Percentiles rank a stretch among this genome's conserved stretches.
Conservation (phyloP, 1,140 invertebrate species). For the Tachypleus tridentatus region DNA sequence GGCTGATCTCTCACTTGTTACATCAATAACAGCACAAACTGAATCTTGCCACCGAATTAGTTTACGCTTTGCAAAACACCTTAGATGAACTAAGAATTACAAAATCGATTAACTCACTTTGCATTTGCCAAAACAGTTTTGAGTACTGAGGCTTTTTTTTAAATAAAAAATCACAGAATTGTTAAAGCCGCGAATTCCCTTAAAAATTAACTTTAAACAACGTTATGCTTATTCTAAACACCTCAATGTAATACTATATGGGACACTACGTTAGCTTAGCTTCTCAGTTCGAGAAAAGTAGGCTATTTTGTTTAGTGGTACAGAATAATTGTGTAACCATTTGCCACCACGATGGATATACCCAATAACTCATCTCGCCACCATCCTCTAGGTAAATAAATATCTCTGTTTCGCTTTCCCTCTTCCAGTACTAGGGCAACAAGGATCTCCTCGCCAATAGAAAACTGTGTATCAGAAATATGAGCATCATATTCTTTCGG, state of each 20-base stretch:
- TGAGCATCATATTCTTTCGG: constrained; percentile 65
- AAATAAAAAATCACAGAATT: too few species aligned
- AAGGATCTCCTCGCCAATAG: constrained; percentile 76
- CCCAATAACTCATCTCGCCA: constrained; percentile 83
- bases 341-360: constrained; percentile 65
- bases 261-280: too few species aligned
- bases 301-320: constrained; percentile 61
- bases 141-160: too few species aligned
- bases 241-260: too few species aligned
- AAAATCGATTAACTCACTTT: too few species aligned
- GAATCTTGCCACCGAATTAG: constrained; percentile 18
- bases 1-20: constrained; percentile 62
- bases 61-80: neutral
- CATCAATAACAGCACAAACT: constrained; percentile 54
- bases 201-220: too few species aligned
- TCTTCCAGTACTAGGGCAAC: constrained; percentile 75
- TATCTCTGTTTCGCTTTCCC: constrained; percentile 48
- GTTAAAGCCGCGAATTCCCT: too few species aligned
- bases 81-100: too few species aligned
- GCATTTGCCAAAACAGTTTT: too few species aligned
- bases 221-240: too few species aligned
- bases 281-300: constrained; percentile 46
- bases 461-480: constrained; percentile 73
- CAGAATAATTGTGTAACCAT: constrained; percentile 76
- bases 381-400: constrained; percentile 73